Percentiles rank a stretch among this genome's conserved stretches.
phyloP scores from a whole-genome alignment of 2,888 invertebrate species.

The Aphodius granarius region DNA sequence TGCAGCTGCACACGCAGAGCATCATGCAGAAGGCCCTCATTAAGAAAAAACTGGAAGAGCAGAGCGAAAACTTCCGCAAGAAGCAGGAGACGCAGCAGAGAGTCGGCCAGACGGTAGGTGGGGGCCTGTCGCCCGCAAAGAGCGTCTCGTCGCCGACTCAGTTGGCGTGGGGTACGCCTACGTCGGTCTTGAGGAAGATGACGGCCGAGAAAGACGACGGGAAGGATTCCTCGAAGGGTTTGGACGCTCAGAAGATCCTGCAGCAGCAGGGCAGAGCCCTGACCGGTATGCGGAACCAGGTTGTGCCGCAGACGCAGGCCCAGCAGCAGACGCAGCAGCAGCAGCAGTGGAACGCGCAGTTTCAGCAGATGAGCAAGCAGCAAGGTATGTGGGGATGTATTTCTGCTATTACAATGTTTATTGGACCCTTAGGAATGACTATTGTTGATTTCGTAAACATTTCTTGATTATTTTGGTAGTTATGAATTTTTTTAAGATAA shows the following conservation, averaged over 20 bases:
- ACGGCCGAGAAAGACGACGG: conserved; percentile 84
- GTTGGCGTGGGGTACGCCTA: conserved; percentile 83
- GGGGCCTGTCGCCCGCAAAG: conserved; percentile 51
- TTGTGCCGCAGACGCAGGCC: conserved; percentile 37
- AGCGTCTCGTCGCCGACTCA: conserved; percentile 67
- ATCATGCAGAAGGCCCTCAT: conserved; percentile 86
- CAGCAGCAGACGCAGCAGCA: conserved; percentile 38
- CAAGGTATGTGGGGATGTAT: conserved; percentile 30
- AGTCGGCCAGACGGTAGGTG: conserved; percentile 28
- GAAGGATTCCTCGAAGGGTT: conserved; percentile 36
- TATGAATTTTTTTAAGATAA: no score
- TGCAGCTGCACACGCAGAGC: conserved; percentile 82
- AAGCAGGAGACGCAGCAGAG: conserved; percentile 63
- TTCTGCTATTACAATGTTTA: neutral
- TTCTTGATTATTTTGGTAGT: no score
- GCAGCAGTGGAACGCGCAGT: conserved; percentile 42
- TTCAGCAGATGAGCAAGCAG: conserved; percentile 40
- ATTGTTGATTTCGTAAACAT: no score
- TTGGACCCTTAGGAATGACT: no score
- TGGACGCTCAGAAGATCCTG: conserved; percentile 30
- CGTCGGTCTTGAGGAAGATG: conserved; percentile 92
- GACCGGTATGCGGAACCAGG: conserved; percentile 47
- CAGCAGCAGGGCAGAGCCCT: conserved; percentile 48
- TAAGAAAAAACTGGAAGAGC: conserved; percentile 88
- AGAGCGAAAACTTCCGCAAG: conserved; percentile 80